A percentile compares a stretch with the other conserved stretches of the same genome.
Evolutionary conservation across 1,140 invertebrate genomes (phyloP).

Genomic region (Schlechtendalia chinensis): DNA sequence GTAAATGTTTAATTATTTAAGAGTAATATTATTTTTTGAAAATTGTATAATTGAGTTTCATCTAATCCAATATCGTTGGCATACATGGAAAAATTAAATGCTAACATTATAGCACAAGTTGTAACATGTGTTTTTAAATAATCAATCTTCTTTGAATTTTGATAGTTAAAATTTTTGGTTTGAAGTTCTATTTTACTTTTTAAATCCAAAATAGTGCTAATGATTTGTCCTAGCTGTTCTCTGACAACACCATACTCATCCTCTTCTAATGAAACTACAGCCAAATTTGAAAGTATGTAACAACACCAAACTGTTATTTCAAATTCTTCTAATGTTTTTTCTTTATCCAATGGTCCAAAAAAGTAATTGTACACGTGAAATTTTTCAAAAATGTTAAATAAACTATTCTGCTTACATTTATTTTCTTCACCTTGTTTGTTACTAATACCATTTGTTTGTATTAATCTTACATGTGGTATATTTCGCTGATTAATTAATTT

Average conservation of each 20-base stretch:
- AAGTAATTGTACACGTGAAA: conserved; percentile 13
- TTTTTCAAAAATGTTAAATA: background rate
- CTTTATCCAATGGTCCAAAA: conserved; percentile 33
- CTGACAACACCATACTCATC: conserved; percentile 39
- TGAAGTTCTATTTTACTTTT: conserved; percentile 27
- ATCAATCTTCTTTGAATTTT: background rate
- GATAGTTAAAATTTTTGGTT: background rate
- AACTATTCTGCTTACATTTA: background rate
- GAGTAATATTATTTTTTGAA: conserved; percentile 31
- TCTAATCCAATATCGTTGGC: conserved; percentile 44
- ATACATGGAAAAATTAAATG: conserved; percentile 29
- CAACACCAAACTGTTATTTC: conserved; percentile 40
- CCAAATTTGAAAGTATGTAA: conserved; percentile 39
- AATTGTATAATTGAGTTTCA: conserved; percentile 16
- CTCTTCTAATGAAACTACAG: conserved; percentile 39
- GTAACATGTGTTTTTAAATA: conserved; percentile 13
- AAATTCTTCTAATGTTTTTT: conserved; percentile 26
- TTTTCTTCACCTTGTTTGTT: background rate
- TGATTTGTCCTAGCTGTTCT: conserved; percentile 27
- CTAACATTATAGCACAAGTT: conserved; percentile 37
- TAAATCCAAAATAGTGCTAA: conserved; percentile 20
- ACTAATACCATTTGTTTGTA: conserved; percentile 1
- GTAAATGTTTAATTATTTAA: conserved; percentile 3
- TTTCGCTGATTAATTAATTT: background rate
- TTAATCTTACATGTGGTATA: conserved; percentile 27